Evolutionary conservation across 2,113 vertebrate genomes (phyloP), one percentile per base, ranked within the genome.

Genomic region (Micronycteris hirsuta): DNA sequence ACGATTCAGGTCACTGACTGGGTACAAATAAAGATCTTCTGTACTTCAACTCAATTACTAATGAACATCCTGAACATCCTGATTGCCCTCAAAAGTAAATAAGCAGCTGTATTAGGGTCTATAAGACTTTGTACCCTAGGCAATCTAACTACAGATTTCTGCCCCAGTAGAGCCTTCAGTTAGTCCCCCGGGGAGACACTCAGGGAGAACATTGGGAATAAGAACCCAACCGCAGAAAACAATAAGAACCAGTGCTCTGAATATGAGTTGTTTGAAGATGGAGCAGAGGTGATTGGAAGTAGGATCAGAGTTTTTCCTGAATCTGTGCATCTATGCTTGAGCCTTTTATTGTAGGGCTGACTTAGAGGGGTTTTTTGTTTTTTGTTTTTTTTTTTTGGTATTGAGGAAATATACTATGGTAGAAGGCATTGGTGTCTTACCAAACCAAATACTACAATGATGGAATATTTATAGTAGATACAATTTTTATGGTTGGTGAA

Each of bases 51-150:
- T 97, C 96, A 96, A 86, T 97, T 97, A 96, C 96, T 93, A 97
- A 97, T 96, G 97, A 97, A 94, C 95, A 96, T 96, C 68, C 73
- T 94, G 93, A 97, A 95, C 95, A 96, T 96, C 77, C 77, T 92
- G 90, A 97, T 97, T 97, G 88, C 94, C 85, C 96, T 97, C 95
- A 91, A 93, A 97, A 97, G 97, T 16, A 97, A 97, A 92, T 52
- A 97, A 96, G 92, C 95, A 96, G 73, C 90, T 96, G 47, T 78
- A 68, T 81, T 97, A 78, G 54, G 94, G 91, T 96, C 85, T 92
- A 76, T 67, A 82, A 87, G 86, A 94, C 91, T 90, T 73, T 97
- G 91, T 70, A 97, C 92, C 85, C 90, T 83, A 94, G 96, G 93
- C 77, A 93, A 95, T 86, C 89, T 76, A 91, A 47, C 85, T 82